Evolutionary conservation across 2,113 vertebrate species (phyloP), one percentile per base, ranked within the genome.

Genomic region (Seriola quinqueradiata): DNA sequence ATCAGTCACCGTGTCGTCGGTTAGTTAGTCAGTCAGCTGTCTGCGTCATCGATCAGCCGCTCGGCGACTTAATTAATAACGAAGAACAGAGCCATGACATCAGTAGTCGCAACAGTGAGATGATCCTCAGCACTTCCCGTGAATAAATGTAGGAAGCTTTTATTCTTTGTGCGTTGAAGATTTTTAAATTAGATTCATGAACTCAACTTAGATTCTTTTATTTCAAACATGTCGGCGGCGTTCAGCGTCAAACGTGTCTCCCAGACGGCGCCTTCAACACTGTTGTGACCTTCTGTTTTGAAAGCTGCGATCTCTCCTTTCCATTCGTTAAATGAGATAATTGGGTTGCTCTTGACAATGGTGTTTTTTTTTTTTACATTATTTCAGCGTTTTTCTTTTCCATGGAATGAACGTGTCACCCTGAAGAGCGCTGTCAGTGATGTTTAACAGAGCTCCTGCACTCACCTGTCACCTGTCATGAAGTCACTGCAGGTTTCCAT

Each of bases 21-120:
- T 81, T 63, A 25, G 28, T 28, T 28, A 23, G 42, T 69, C 67
- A 21, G 36, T 60, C 67, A 48, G 52, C 10, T 58, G 32, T 34
- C 50, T 21, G 67, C 1, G 5, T 71, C 44, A 14, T 83, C 57
- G 48, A 78, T 83, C 71, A 86, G 48, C 54, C 7, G 46, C 68
- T 77, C 25, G 0, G 25, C 21, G 42, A 23, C 44, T 77, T 83
- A 58, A 12, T 75, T 14, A 28, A 28, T 28, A 28, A 28, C 28
- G 28, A 28, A 28, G 28, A 28, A 28, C 28, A 28, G 28, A 28
- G 28, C 28, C 28, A 28, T 28, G 28, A 28, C 28, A 28, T 28
- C 28, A 28, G 28, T 28, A 28, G 28, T 28, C 28, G 28, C 28
- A 28, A 28, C 28, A 28, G 28, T 28, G 28, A 32, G 16, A n/a